Conservation (phyloP, 2,797 vertebrate genomes). For the Carapus acus region DNA sequence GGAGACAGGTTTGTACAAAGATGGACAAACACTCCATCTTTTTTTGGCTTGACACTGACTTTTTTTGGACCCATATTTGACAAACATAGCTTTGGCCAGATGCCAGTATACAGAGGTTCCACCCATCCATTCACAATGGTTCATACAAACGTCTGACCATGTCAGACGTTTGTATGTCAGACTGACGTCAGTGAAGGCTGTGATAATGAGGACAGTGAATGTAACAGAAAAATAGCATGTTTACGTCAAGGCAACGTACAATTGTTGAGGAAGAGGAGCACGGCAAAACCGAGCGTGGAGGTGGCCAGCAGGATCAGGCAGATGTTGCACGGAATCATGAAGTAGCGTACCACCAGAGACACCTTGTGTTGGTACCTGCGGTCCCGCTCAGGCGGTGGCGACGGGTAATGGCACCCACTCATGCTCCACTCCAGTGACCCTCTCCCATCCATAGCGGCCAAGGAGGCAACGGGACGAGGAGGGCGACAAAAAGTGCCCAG, state of each 20-base stretch:
- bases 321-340: conserved; percentile 98
- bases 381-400: conserved; percentile 77
- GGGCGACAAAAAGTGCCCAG: conserved; percentile 60
- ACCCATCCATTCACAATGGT: no score
- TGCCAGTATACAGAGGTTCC: no score
- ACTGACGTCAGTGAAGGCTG: no score
- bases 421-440: conserved; percentile 75
- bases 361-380: conserved; percentile 89
- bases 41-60: not conserved
- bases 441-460: conserved; percentile 58
- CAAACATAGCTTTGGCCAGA: no score
- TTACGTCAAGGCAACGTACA: conserved; percentile 77
- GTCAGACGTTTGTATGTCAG: no score
- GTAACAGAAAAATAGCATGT: conserved; percentile 10
- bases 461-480: conserved; percentile 58
- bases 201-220: not conserved
- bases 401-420: conserved; percentile 81
- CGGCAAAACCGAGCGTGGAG: conserved; percentile 88
- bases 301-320: conserved; percentile 95
- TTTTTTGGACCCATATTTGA: not conserved
- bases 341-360: conserved; percentile 92
- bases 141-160: no score
- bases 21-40: not conserved
- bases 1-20: conserved; percentile 11
- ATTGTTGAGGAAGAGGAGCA: conserved; percentile 95